Evolutionary conservation across 2,888 invertebrate species (phyloP), one percentile per base, ranked within the genome.

Genomic region (Odontothrips loti): DNA sequence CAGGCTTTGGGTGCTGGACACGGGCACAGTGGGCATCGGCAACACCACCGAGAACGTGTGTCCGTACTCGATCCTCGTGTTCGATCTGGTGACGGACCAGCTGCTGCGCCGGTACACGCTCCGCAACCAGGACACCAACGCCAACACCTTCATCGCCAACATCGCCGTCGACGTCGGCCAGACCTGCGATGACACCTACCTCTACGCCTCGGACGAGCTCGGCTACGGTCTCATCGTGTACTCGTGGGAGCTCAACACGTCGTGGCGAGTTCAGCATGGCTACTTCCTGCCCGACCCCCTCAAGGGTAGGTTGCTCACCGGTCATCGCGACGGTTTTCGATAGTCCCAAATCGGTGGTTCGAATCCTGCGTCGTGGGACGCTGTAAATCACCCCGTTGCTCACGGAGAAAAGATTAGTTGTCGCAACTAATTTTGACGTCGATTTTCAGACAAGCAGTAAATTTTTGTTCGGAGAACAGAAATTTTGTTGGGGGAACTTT

Each of bases 251-350:
- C 89, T 90, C 83, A 92, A 95, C 86, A 92, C 89, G 83, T 95
- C 95, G 0, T 95, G 95, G 95, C 90, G 95, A 83, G 91, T 95
- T 85, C 89, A 89, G 17, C 95, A 95, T 85, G 92, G 93, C 83
- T 95, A 90, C 86, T 95, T 95, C 88, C 90, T 93, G 89, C 95
- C 95, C 0, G 95, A 95, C 86, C 95, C 95, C 0, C 87, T 95
- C 6, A 89, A 91, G 34, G 83, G 81, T 68, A 47, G 51, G 48
- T 58, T n/a, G 58, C 17, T 1, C 58, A 58, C 15, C 58, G 20
- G 15, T 51, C 51, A 51, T 51, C 34, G 34, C 2, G 34, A 43
- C n/a, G 34, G 34, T 43, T 6, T 43, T 43, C 34, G 34, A n/a
- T 43, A 4, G 34, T 43, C 34, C 6, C 34, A 43, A 43, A 6